Base-by-base conservation (phyloP, 2,888 invertebrate genomes). In the Lycocerus yunnanus region DNA sequence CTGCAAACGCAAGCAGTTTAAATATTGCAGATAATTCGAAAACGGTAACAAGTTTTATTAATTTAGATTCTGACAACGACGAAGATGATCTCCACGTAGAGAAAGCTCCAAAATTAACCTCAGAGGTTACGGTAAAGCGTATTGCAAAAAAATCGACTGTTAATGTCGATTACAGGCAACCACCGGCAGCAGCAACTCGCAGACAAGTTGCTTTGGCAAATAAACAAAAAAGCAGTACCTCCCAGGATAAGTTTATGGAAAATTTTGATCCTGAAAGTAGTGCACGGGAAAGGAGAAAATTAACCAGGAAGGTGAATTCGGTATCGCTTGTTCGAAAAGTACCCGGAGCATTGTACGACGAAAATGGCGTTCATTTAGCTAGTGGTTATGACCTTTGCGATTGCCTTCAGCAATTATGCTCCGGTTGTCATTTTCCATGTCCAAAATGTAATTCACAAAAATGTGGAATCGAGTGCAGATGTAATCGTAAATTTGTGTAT, bases 371-470 rank as follows among this genome's bases (percentile, higher is more conserved):
- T 43, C 89, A 93, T 78, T 88, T 92, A 16, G 86, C 87, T 14
- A 90, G 90, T 20, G 92, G 92, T 1, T 86, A 90, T 79, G 94
- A 97, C 86, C 82, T 95, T 11, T 97, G 97, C 80, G 97, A 97
- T 85, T 97, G 97, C 83, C 88, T 97, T 78, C 91, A 93, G 80
- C 89, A 89, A 58, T 88, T 89, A 11, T 97, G 97, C 81, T 88
- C 91, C 0, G 97, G 97, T 0, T 97, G 97, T 84, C 96, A 96
- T 87, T 94, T 93, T 83, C 92, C 93, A 1, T 96, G 95, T 82
- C 84, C 89, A 4, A 93, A 91, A 84, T 96, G 96, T 83, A 87
- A 86, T 15, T 94, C 94, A 0, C 87, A 87, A 18, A 95, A 94
- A 85, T 96, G 96, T 86, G 95, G 94, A 2, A 91, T 92, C 79